Evolutionary conservation across 2,888 invertebrate species (phyloP).

Genomic region (Helobdella robusta): DNA sequence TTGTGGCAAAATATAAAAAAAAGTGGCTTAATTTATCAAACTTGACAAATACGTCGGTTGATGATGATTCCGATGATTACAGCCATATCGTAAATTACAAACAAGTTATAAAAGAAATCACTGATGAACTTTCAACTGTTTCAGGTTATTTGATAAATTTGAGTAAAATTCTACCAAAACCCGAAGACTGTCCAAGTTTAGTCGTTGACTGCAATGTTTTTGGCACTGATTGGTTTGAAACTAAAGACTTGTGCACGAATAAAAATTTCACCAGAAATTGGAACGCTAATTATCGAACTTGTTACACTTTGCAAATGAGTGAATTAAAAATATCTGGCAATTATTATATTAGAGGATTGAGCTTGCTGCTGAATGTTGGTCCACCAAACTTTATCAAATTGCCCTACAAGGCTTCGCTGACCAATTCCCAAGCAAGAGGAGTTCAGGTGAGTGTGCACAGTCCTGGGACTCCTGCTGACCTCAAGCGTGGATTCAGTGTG

Average conservation of each 20-base stretch:
- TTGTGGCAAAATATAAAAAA: too few relatives aligned
- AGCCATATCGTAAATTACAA: too few relatives aligned
- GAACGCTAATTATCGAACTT: conserved; percentile 12
- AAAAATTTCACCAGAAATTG: not conserved
- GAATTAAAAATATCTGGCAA: not conserved
- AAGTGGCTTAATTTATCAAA: too few relatives aligned
- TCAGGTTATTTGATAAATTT: too few relatives aligned
- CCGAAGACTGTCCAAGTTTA: not conserved
- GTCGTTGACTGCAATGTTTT: not conserved
- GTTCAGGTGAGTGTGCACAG: conserved; percentile 1
- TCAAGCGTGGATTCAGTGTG: conserved; percentile 11
- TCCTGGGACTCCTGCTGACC: conserved; percentile 8
- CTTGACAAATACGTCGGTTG: too few relatives aligned
- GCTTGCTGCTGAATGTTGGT: conserved; percentile 3
- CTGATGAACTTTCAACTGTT: too few relatives aligned
- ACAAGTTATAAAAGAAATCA: too few relatives aligned
- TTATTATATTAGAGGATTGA: not conserved
- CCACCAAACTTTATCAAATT: not conserved
- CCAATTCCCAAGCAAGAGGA: not conserved
- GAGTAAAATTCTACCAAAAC: not conserved
- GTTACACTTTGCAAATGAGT: conserved; percentile 9
- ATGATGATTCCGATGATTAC: too few relatives aligned
- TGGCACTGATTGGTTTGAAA: not conserved
- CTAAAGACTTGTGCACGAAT: not conserved
- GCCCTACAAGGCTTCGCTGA: not conserved